A percentile compares a stretch with the other conserved stretches of the same genome.
Conservation (phyloP, 2,888 invertebrate species). For the Stenodema calcarata region DNA sequence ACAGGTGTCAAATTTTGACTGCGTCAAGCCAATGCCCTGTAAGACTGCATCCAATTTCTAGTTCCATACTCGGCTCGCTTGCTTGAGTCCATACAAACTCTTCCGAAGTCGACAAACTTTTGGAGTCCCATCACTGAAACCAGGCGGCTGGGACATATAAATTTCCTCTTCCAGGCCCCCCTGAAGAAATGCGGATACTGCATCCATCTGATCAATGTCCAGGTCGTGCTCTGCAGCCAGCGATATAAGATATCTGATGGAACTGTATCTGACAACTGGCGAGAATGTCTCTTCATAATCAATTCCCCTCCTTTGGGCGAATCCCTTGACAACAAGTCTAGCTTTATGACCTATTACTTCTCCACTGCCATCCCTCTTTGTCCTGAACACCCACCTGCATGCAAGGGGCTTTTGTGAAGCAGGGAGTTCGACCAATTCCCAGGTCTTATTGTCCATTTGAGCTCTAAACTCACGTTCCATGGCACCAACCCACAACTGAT, state of each 20-base stretch:
- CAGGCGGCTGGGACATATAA: slow-evolving; percentile 18
- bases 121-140: background rate
- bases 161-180: slow-evolving; percentile 11
- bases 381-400: background rate
- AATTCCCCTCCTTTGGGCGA: slow-evolving; percentile 48
- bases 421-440: background rate
- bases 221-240: background rate
- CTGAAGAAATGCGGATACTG: slow-evolving; percentile 18
- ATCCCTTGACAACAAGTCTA: slow-evolving; percentile 35
- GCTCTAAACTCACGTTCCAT: background rate
- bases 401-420: background rate
- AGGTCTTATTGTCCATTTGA: background rate
- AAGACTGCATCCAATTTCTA: background rate
- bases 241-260: slow-evolving; percentile 51
- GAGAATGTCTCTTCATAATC: slow-evolving; percentile 12
- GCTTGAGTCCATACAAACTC: slow-evolving; percentile 3
- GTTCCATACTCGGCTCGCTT: background rate
- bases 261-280: slow-evolving; percentile 51
- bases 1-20: background rate
- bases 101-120: background rate
- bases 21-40: background rate
- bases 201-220: slow-evolving; percentile 25
- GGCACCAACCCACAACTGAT: background rate
- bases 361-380: background rate
- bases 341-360: background rate